Conservation (phyloP, 2,888 invertebrate species). For the Chloroclystis v-ata region DNA sequence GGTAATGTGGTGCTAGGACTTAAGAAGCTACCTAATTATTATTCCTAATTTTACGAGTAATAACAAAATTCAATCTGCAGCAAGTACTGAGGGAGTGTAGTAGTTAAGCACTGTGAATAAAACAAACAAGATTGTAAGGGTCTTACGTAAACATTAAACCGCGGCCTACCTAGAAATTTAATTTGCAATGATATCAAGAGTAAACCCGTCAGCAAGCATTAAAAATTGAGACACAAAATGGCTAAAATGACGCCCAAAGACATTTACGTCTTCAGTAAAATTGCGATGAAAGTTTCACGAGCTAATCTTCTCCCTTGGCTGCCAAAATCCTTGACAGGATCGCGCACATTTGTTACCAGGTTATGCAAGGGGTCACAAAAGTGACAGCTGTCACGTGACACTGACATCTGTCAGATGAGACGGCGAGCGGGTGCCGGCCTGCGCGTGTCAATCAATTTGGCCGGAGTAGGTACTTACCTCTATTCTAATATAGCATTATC, state of each 20-base stretch:
- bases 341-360: conserved; percentile 37
- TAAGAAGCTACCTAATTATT: too few species aligned
- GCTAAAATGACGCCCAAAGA: not conserved
- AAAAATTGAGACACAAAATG: not conserved
- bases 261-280: not conserved
- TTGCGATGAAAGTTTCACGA: conserved; percentile 8
- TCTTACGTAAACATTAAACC: not conserved
- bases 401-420: conserved; percentile 44
- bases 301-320: conserved; percentile 14
- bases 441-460: conserved; percentile 42
- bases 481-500: too few species aligned
- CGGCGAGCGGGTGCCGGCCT: conserved; percentile 40
- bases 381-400: conserved; percentile 51
- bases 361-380: conserved; percentile 43
- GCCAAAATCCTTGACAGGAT: conserved; percentile 21
- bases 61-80: too few species aligned
- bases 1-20: too few species aligned
- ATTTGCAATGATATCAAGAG: too few species aligned
- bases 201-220: too few species aligned
- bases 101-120: conserved; percentile 14
- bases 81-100: too few species aligned
- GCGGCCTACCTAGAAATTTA: not conserved
- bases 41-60: too few species aligned
- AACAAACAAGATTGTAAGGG: conserved; percentile 11
- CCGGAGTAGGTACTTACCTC: conserved; percentile 6